Percentiles rank a stretch among this genome's conserved stretches.
Evolutionary conservation across 1,140 invertebrate species (phyloP).

Genomic region (Tetramorium alpestre): DNA sequence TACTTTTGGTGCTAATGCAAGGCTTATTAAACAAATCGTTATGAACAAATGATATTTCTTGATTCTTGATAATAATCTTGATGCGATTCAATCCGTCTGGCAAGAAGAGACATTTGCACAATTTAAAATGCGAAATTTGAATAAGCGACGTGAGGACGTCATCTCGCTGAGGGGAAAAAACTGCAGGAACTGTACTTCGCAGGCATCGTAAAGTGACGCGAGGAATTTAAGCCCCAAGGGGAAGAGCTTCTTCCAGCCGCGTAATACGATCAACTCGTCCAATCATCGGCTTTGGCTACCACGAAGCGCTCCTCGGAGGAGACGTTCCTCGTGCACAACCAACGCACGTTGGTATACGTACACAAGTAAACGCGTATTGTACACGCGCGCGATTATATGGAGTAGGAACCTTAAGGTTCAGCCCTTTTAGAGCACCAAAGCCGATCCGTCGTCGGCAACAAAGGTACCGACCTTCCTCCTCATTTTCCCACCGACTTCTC

Average conservation of each 20-base stretch:
- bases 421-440: conserved; percentile 61
- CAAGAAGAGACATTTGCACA: neutral
- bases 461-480: conserved; percentile 71
- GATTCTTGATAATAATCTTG: neutral
- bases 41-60: neutral
- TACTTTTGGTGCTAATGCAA: neutral
- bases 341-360: neutral
- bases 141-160: neutral
- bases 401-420: conserved; percentile 62
- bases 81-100: neutral
- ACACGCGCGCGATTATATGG: conserved; percentile 18
- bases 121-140: neutral
- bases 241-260: conserved; percentile 44
- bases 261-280: conserved; percentile 66
- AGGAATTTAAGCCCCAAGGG: conserved; percentile 41
- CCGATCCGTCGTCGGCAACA: conserved; percentile 63
- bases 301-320: conserved; percentile 8
- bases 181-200: neutral
- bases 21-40: neutral
- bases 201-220: conserved; percentile 39
- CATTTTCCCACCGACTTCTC: conserved; percentile 70
- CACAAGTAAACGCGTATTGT: neutral
- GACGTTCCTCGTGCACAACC: conserved; percentile 28
- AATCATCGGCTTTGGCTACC: conserved; percentile 65
- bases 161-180: neutral